Evolutionary conservation across 2,797 vertebrate genomes (phyloP).

Genomic region (Silurus lanzhouensis): DNA sequence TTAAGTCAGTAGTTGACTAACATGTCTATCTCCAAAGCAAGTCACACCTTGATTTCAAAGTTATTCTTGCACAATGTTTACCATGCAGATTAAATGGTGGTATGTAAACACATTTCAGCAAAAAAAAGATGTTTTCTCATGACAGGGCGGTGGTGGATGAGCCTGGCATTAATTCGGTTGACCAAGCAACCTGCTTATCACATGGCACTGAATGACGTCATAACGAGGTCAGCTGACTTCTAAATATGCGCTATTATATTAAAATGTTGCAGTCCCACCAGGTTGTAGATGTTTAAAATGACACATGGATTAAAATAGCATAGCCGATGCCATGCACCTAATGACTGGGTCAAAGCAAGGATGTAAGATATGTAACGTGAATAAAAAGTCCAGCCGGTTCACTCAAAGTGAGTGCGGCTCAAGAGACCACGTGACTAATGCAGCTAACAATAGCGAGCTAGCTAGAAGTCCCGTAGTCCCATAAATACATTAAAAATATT

Average conservation of each 20-base stretch:
- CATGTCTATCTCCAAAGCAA: neutral
- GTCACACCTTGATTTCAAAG: neutral
- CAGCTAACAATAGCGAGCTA: neutral
- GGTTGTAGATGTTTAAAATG: neutral
- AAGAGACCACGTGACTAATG: neutral
- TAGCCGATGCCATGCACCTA: neutral
- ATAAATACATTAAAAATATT: too few relatives aligned
- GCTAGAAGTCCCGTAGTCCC: neutral
- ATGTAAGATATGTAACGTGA: neutral
- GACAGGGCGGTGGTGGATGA: neutral
- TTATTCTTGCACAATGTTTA: neutral
- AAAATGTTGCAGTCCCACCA: neutral
- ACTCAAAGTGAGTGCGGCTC: neutral
- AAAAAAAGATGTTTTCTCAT: too few relatives aligned
- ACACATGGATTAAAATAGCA: neutral
- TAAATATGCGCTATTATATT: neutral
- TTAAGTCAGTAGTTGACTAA: neutral
- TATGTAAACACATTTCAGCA: neutral
- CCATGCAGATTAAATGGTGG: neutral
- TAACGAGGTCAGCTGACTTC: neutral
- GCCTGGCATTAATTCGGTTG: too few relatives aligned
- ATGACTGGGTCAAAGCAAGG: neutral
- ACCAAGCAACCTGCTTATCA: neutral
- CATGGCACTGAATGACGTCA: neutral
- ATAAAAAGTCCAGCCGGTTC: neutral